Base-by-base conservation (phyloP, 2,888 invertebrate species). In the Nasonia oneida region DNA sequence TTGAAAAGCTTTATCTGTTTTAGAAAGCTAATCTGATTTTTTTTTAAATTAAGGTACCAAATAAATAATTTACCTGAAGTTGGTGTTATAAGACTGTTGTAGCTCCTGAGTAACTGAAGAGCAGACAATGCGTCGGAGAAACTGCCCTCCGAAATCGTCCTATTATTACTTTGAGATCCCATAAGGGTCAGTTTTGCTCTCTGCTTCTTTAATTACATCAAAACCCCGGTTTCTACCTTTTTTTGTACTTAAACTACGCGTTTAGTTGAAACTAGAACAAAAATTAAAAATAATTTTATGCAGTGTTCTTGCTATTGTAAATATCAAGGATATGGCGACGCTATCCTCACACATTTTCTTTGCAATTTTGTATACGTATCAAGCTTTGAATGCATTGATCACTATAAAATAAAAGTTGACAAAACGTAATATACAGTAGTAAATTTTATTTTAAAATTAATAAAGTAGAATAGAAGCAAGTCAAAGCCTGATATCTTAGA, bases 21-120 rank as follows among this genome's bases (percentile, higher is more conserved):
- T 10, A 42, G 6, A 42, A 42, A 42, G 42, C 10, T 42, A 1
- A 6, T 8, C 42, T 53, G 10, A 8, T 15, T 53, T 18, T 15
- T 53, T 15, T 15, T 53, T 53, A 18, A 53, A 53, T 15, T 53
- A 18, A 1, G 15, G 3, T 53, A 53, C 1, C 8, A 53, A 53
- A 53, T 3, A 64, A 29, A 29, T 2, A 14, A 64, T 64, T 14
- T 90, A 96, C 96, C 96, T 92, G 95, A 94, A 23, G 95, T 95
- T 37, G 95, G 94, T 29, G 96, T 92, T 87, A 96, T 94, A 86
- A 96, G 95, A 92, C 96, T 96, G 70, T 81, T 84, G 93, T 96
- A 96, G 88, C 95, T 96, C 84, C 96, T 94, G 42, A 96, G 93
- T 15, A 96, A 93, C 88, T 95, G 94, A 81, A 96, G 94, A 2